Evolutionary conservation across 2,113 vertebrate species (phyloP).

Genomic region (Pongo pygmaeus): DNA sequence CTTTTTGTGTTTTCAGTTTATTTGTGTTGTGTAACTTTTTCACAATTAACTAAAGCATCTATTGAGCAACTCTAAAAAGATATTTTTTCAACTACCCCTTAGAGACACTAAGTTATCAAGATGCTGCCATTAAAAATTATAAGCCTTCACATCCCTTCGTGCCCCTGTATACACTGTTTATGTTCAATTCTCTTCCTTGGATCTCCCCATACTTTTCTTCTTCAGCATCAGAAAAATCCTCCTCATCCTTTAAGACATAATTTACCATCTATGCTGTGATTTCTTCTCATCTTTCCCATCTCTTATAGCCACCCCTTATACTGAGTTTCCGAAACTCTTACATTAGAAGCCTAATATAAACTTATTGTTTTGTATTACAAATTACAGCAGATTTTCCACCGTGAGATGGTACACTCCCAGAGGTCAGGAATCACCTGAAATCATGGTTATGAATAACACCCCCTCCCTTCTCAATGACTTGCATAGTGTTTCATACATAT

Average conservation of each 20-base stretch:
- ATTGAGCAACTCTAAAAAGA: not conserved
- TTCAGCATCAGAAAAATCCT: not conserved
- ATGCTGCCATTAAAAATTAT: not conserved
- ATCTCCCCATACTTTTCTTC: not conserved
- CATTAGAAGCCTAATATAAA: not conserved
- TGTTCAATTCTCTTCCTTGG: not conserved
- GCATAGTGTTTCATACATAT: not conserved
- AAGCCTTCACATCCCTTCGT: not conserved
- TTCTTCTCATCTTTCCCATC: not conserved
- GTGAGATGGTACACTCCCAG: not conserved
- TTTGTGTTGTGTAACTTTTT: not conserved
- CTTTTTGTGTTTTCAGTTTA: not conserved
- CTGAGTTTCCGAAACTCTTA: not conserved
- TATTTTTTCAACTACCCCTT: not conserved
- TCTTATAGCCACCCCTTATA: not conserved
- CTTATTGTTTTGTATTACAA: not conserved
- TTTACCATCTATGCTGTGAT: not conserved
- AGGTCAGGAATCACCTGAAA: not conserved
- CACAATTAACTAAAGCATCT: not conserved
- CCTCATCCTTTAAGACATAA: not conserved
- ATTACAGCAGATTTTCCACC: not conserved
- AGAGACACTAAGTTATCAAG: not conserved
- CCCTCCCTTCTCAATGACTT: not conserved
- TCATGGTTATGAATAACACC: not conserved
- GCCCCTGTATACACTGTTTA: not conserved